Conservation (phyloP, 2,113 vertebrate species). For the Pan troglodytes region NHGRI_mPanTro3-v2.1_pri NC_072418.2:8154501-8155000, state of each 20-base stretch:
- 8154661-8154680: conserved; percentile 78
- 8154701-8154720: conserved; percentile 39
- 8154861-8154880: neutral
- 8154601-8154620: conserved; percentile 73
- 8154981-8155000: neutral
- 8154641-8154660: conserved; percentile 46
- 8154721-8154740: conserved; percentile 72
- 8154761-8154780: conserved; percentile 55
- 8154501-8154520: neutral
- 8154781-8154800: neutral
- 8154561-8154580: neutral
- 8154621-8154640: conserved; percentile 61
- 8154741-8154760: neutral
- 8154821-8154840: neutral
- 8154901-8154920: neutral
- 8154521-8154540: neutral
- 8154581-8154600: conserved; percentile 56
- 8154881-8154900: neutral
- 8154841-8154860: neutral
- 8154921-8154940: neutral
- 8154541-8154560: neutral
- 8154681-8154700: conserved; percentile 53
- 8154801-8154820: neutral
- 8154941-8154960: neutral
- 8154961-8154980: neutral